phyloP scores from a whole-genome alignment of 2,888 invertebrate genomes.

The Andrena fulva region DNA sequence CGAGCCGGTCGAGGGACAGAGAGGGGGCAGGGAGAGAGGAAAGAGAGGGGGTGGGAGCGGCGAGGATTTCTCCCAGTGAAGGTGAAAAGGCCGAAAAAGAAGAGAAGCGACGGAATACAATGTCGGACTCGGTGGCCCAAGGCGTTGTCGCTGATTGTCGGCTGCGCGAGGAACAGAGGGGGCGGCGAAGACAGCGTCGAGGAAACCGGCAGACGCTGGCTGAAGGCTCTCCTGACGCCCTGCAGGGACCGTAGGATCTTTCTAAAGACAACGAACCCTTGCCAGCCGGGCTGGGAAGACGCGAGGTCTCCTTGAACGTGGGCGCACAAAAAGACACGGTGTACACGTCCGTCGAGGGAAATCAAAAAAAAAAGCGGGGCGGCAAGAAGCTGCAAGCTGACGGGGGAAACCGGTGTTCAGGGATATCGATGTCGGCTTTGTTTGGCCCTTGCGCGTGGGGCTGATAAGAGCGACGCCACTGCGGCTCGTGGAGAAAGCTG shows the following conservation, averaged over 20 bases:
- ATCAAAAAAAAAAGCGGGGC: conserved; percentile 23
- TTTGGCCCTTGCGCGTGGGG: conserved; percentile 26
- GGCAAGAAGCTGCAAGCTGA: conserved; percentile 6
- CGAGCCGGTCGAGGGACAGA: neutral
- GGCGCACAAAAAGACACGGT: conserved; percentile 17
- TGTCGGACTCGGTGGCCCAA: conserved; percentile 60
- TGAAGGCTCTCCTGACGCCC: conserved; percentile 31
- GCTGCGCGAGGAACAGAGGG: conserved; percentile 36
- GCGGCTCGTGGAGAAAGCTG: neutral
- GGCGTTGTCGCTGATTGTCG: conserved; percentile 74
- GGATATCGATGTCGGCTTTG: conserved; percentile 51
- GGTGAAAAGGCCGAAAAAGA: conserved; percentile 48
- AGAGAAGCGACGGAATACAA: conserved; percentile 52
- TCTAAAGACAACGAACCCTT: conserved; percentile 56
- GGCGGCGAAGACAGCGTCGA: conserved; percentile 32
- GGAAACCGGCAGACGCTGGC: conserved; percentile 47
- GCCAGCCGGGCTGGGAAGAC: conserved; percentile 33
- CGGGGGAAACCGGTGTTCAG: conserved; percentile 21
- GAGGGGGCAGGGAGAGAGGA: too few species aligned
- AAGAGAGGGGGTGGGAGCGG: neutral
- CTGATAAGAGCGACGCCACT: conserved; percentile 24
- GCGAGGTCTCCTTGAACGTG: conserved; percentile 9
- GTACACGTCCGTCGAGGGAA: conserved; percentile 21
- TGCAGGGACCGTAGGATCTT: conserved; percentile 35
- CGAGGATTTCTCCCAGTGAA: conserved; percentile 26